Evolutionary conservation across 2,113 vertebrate species (phyloP).

Genomic region (Cygnus atratus): DNA sequence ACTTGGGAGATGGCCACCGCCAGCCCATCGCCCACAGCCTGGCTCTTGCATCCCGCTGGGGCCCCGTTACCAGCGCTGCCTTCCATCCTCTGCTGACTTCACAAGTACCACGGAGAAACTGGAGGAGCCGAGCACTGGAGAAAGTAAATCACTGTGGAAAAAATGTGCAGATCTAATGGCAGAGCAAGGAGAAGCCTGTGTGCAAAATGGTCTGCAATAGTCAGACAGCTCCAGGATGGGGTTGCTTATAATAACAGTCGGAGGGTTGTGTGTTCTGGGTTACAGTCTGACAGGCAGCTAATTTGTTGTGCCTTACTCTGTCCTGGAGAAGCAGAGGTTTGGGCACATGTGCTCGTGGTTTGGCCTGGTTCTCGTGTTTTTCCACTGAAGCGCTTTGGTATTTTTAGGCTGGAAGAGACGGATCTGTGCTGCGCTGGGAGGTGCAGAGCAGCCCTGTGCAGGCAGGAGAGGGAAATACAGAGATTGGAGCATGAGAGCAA

Average conservation of each 20-base stretch:
- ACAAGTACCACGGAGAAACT: neutral
- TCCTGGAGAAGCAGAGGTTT: conserved; percentile 15
- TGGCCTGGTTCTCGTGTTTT: conserved; percentile 43
- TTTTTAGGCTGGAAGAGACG: conserved; percentile 5
- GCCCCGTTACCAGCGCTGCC: neutral
- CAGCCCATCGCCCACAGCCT: neutral
- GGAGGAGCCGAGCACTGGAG: neutral
- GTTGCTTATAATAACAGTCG: neutral
- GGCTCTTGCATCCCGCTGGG: neutral
- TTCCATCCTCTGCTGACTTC: neutral
- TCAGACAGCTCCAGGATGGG: neutral
- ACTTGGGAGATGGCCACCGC: neutral
- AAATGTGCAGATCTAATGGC: neutral
- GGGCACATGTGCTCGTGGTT: conserved; percentile 13
- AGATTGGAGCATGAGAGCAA: neutral
- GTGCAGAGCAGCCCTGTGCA: neutral
- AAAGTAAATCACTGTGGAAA: conserved; percentile 24
- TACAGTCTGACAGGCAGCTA: neutral
- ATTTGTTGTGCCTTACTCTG: neutral
- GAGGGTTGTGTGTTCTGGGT: neutral
- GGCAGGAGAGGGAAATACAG: neutral
- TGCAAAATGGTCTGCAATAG: neutral
- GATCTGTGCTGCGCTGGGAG: neutral
- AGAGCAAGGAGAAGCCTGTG: neutral
- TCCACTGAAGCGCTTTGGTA: conserved; percentile 20